Conservation (phyloP, 2,113 vertebrate genomes). For the Sinocyclocheilus maitianheensis region DNA sequence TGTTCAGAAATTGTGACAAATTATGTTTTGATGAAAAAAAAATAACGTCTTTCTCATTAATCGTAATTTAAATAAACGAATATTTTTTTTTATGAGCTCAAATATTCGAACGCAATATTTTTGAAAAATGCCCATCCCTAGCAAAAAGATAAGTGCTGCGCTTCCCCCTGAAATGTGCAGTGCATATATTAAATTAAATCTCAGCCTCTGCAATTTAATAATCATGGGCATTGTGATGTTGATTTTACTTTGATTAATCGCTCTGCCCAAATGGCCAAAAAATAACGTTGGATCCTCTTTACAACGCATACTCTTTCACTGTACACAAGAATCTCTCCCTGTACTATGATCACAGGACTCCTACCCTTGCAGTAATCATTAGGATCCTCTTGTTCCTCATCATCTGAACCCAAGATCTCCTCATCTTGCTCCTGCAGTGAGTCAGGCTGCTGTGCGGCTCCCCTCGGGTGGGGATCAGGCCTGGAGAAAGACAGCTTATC, state of each 20-base stretch:
- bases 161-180: not conserved
- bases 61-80: no score
- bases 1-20: no score
- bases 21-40: no score
- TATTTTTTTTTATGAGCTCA: no score
- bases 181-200: not conserved
- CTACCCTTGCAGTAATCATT: conserved; percentile 96
- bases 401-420: conserved; percentile 93
- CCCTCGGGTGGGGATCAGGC: conserved; percentile 85
- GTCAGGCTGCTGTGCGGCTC: conserved; percentile 81
- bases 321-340: not conserved
- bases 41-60: no score
- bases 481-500: conserved; percentile 68
- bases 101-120: no score
- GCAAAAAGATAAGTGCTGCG: not conserved
- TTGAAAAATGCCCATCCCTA: no score
- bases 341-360: not conserved
- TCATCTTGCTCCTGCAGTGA: conserved; percentile 90
- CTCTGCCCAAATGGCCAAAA: not conserved
- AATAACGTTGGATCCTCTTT: not conserved
- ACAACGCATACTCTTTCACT: not conserved
- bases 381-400: conserved; percentile 97
- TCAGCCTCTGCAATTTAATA: not conserved
- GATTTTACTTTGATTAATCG: not conserved
- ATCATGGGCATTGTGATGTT: not conserved